These are phyloP conservation scores for Pseudorhombus dupliciocellatus DNA, from an alignment of 2,113 vertebrate species.

Conservation along the genomic window DNA sequence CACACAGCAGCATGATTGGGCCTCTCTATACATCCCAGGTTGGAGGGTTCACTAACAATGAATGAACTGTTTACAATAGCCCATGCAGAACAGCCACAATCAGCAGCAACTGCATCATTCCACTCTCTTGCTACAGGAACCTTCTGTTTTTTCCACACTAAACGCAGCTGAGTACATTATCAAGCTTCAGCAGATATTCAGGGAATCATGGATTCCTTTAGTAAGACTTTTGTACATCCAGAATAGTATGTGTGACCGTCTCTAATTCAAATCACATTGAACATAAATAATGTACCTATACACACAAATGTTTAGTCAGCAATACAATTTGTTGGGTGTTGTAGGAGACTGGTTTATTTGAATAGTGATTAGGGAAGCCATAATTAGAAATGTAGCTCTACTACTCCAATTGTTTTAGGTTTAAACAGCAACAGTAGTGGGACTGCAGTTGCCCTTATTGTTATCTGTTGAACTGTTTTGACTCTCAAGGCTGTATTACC, in stretches of 20 bases:
- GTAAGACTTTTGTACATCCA: too few species aligned
- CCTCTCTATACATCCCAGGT: constrained; percentile 33
- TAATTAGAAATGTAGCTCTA: background rate
- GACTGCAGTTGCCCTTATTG: constrained; percentile 8
- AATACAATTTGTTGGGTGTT: too few species aligned
- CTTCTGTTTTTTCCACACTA: constrained; percentile 16
- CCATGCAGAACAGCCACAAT: constrained; percentile 40
- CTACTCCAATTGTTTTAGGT: background rate
- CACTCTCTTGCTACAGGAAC: constrained; percentile 24
- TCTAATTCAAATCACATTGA: too few species aligned
- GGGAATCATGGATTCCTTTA: too few species aligned
- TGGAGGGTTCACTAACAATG: constrained; percentile 65
- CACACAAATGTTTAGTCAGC: too few species aligned
- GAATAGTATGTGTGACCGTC: too few species aligned
- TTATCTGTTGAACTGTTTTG: constrained; percentile 30
- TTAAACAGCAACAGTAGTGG: background rate
- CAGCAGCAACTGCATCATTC: constrained; percentile 32
- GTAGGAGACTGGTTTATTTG: too few species aligned
- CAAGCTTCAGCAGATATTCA: constrained; percentile 36
- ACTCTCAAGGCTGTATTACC: constrained; percentile 35
- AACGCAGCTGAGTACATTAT: constrained; percentile 25
- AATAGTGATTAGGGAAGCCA: background rate
- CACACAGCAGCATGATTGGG: constrained; percentile 39
- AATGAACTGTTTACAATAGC: constrained; percentile 54
- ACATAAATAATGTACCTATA: too few species aligned